A percentile compares a stretch with the other conserved stretches of the same genome.
Conservation (phyloP, 2,113 vertebrate species). For the Syrrhaptes paradoxus region DNA sequence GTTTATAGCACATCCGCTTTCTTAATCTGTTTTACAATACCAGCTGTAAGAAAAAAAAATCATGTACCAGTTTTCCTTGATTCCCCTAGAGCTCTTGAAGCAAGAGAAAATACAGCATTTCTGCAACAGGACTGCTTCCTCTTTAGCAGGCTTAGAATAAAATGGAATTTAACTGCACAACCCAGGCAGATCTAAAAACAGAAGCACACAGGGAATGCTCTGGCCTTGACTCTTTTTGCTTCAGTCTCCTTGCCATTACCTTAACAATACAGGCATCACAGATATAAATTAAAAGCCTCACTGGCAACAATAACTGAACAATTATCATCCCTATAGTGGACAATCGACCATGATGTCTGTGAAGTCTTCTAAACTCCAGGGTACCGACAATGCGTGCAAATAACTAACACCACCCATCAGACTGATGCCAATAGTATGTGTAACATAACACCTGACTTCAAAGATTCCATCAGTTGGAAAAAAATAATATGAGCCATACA, state of each 20-base stretch:
- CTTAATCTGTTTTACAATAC: neutral
- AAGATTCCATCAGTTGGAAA: neutral
- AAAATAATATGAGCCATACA: neutral
- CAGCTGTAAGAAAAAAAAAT: neutral
- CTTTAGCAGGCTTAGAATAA: neutral
- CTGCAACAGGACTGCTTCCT: neutral
- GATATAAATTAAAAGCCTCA: neutral
- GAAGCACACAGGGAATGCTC: neutral
- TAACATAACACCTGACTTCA: neutral
- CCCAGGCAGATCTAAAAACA: neutral
- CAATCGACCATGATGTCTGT: neutral
- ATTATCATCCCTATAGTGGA: neutral
- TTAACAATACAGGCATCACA: neutral
- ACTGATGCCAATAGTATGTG: neutral
- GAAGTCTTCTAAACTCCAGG: neutral
- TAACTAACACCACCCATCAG: neutral
- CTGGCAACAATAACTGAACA: neutral
- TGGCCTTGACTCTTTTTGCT: neutral
- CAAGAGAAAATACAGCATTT: neutral
- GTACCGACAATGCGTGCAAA: neutral
- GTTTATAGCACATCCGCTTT: neutral
- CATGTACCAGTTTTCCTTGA: accelerated
- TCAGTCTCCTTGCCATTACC: neutral
- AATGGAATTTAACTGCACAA: neutral
- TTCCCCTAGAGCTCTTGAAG: neutral